A percentile compares a stretch with the other conserved stretches of the same genome.
phyloP scores from a whole-genome alignment of 2,113 vertebrate genomes.

The Ictidomys tridecemlineatus region DNA sequence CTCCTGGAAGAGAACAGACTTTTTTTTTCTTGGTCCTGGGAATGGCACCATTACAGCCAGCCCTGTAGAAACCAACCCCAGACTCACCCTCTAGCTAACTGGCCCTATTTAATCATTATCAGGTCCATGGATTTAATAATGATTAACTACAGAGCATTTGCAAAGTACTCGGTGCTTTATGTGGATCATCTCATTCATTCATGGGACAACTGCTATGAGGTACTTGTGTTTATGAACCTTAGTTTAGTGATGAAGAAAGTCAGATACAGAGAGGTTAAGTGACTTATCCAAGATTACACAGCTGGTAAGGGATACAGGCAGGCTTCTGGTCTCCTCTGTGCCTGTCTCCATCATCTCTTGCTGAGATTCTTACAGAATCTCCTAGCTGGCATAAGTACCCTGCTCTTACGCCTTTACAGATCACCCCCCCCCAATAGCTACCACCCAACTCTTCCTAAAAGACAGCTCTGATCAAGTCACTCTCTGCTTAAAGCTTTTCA shows the following conservation, averaged over 20 bases:
- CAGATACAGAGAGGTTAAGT: background rate
- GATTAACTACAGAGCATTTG: background rate
- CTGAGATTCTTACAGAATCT: background rate
- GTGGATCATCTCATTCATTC: background rate
- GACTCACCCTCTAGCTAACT: background rate
- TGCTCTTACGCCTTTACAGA: background rate
- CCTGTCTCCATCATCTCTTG: background rate
- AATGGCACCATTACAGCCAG: background rate
- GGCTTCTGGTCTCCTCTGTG: background rate
- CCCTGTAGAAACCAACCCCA: background rate
- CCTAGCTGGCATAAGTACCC: background rate
- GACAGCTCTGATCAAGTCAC: background rate
- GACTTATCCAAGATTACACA: background rate
- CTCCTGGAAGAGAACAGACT: background rate
- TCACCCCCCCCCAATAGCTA: background rate
- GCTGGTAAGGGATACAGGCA: background rate
- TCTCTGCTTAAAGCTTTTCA: conserved; percentile 3
- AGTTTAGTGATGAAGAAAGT: background rate
- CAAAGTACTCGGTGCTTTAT: background rate
- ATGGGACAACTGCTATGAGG: background rate
- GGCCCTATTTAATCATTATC: background rate
- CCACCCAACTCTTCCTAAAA: background rate
- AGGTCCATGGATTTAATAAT: background rate
- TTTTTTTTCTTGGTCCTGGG: background rate
- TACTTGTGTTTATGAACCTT: background rate